Base-by-base conservation (phyloP, 2,113 vertebrate species). In the Kobus ellipsiprymnus region DNA sequence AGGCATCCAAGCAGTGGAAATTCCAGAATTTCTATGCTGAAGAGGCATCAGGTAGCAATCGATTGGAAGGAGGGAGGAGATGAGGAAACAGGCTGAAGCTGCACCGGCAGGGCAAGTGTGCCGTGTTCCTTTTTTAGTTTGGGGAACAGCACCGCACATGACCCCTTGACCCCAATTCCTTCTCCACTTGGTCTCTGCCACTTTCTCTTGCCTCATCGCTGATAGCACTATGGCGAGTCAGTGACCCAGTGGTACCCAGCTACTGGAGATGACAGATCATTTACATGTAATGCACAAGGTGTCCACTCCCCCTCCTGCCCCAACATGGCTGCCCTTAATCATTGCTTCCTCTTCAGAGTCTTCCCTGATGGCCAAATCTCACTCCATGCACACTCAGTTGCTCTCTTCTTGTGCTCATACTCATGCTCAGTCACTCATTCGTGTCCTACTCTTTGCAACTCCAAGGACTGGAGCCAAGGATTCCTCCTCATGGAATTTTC, bases 321-420 rank as follows among this genome's bases (percentile, higher is more conserved):
- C 4, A 9, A 2, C 3, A 1, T 2, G 7, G 44, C 27, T 62
- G n/a, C 33, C n/a, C 48, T 19, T 40, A 11, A 27, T 78, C 52
- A 21, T 30, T 14, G n/a, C 59, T 30, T 57, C n/a, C 64, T 78
- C 60, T 74, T 14, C 0, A 0, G 78, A 82, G 36, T 52, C 71
- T 36, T 33, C 13, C 29, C 44, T 15, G 15, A 19, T 11, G n/a
- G 29, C 52, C 10, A 29, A 57, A 12, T 40, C 30, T 16, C 10
- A 0, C 36, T 54, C 27, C 27, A 7, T 3, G 5, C 13, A 64
- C 7, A 4, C 13, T 12, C 6, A n/a, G 55, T 29, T 7, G 13
- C 74, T 90, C 12, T 84, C 36, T 74, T 46, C 71, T 40, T 59
- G 25, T 13, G 14, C 36, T 86, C 36, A 5, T 7, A 27, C 23